A percentile compares a stretch with the other conserved stretches of the same genome.
Evolutionary conservation across 2,113 vertebrate species (phyloP).

Genomic region (Psilopogon haemacephalus): DNA sequence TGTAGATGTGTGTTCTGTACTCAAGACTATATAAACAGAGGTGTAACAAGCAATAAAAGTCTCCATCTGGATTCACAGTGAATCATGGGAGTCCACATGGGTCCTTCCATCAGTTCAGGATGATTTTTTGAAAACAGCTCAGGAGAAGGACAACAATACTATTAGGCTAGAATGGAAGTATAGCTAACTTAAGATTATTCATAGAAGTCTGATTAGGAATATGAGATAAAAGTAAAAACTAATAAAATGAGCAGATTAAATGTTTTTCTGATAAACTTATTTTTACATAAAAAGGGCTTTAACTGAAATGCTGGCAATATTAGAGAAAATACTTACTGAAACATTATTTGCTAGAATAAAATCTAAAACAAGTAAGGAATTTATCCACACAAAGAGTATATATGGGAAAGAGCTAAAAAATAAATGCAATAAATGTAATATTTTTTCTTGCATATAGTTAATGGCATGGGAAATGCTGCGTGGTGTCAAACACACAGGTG

Average conservation of each 20-base stretch:
- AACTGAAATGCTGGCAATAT: neutral
- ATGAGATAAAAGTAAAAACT: neutral
- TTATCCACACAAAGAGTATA: neutral
- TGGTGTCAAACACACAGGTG: neutral
- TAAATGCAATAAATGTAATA: neutral
- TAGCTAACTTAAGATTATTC: neutral
- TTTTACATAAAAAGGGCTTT: neutral
- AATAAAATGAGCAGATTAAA: neutral
- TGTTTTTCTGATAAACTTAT: neutral
- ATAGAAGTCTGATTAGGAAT: neutral
- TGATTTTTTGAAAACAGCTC: neutral
- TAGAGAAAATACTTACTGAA: neutral
- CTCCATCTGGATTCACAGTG: no score
- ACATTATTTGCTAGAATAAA: neutral
- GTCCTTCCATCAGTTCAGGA: no score
- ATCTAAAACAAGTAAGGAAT: neutral
- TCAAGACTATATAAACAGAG: no score
- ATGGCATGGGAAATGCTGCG: neutral
- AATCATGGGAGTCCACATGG: no score
- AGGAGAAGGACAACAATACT: neutral
- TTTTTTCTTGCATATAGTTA: neutral
- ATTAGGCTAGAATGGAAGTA: neutral
- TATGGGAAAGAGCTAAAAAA: neutral
- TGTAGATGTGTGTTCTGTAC: no score
- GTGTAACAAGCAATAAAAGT: no score